phyloP scores from a whole-genome alignment of 2,888 invertebrate species.

The Phalera bucephala region DNA sequence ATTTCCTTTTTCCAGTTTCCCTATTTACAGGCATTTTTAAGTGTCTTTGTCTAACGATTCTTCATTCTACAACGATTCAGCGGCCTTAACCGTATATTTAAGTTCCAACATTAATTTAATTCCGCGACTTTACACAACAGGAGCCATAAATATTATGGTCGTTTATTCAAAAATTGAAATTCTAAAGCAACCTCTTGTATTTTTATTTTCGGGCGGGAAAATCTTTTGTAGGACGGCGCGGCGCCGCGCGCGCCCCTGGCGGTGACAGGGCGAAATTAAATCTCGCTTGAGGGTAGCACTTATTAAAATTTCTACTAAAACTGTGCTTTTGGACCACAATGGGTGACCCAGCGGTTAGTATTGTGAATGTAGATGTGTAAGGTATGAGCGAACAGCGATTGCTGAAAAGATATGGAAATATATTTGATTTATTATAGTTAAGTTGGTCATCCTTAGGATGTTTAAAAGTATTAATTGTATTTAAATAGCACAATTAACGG shows the following conservation, averaged over 20 bases:
- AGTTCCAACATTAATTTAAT: neutral
- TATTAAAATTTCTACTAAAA: conserved; percentile 71
- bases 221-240: conserved; percentile 25
- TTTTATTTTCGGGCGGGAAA: conserved; percentile 29
- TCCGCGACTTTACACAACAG: neutral
- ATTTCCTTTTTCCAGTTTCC: too few relatives aligned
- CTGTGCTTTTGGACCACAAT: conserved; percentile 64
- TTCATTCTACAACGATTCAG: too few relatives aligned
- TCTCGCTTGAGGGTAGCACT: conserved; percentile 53
- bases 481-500: too few relatives aligned
- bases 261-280: conserved; percentile 70
- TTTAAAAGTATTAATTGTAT: too few relatives aligned
- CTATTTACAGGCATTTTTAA: too few relatives aligned
- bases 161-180: conserved; percentile 9
- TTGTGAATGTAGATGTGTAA: neutral
- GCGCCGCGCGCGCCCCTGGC: conserved; percentile 33
- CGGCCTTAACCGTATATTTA: too few relatives aligned
- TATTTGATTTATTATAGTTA: too few relatives aligned
- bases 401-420: too few relatives aligned
- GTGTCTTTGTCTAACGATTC: too few relatives aligned
- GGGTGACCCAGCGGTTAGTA: conserved; percentile 44
- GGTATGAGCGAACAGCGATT: neutral
- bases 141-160: conserved; percentile 1
- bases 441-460: too few relatives aligned
- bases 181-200: conserved; percentile 16